Evolutionary conservation across 2,113 vertebrate species (phyloP).

Genomic region (Etia nguti): DNA sequence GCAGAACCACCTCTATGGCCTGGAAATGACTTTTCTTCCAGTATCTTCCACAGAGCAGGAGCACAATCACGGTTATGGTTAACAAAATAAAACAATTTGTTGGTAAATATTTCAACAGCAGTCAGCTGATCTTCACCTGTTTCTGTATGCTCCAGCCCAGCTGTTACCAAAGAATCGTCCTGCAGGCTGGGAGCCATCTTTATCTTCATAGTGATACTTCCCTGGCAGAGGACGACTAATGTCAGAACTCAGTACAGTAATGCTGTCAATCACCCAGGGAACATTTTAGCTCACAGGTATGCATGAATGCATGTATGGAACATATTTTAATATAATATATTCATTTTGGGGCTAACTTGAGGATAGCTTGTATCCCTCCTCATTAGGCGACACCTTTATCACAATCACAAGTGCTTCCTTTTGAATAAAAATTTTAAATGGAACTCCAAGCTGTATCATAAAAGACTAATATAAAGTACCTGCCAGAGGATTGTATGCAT

Average conservation of each 20-base stretch:
- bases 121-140: conserved; percentile 70
- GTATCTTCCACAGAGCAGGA: conserved; percentile 70
- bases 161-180: conserved; percentile 89
- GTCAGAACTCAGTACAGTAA: neutral
- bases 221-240: conserved; percentile 58
- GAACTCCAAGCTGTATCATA: neutral
- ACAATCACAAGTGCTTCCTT: neutral
- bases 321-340: neutral
- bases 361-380: neutral
- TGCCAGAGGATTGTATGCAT: conserved; percentile 93
- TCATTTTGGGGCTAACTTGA: neutral
- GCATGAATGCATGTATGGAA: neutral
- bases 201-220: conserved; percentile 88
- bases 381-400: neutral
- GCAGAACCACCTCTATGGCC: conserved; percentile 77
- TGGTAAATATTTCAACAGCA: rapidly evolving
- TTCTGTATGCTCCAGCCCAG: conserved; percentile 82
- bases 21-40: conserved; percentile 88
- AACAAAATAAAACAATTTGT: neutral
- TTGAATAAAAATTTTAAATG: neutral
- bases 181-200: conserved; percentile 71
- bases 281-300: too few relatives aligned
- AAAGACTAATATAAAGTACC: conserved; percentile 77
- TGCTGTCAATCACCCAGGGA: too few relatives aligned
- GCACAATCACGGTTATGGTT: neutral